Base-by-base conservation (phyloP, 2,113 vertebrate species). In the Petroica traversi region DNA sequence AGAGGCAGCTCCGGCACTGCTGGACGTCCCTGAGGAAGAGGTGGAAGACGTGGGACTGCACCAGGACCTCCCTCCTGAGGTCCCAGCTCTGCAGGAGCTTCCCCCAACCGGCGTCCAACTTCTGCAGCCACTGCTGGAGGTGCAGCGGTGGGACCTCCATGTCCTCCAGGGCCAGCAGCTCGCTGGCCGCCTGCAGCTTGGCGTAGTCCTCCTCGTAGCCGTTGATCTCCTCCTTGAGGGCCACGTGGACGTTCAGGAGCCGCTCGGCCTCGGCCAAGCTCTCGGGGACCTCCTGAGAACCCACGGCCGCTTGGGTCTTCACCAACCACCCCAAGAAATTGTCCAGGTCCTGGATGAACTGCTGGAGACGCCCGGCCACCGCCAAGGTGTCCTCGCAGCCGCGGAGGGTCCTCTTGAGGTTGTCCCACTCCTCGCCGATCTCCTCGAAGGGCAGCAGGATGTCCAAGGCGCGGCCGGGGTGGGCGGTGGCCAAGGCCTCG, bases 51-150 rank as follows among this genome's bases (percentile, higher is more conserved):
- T 99, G 99, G 0, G 99, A 97, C 95, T 99, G 99, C 18, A 99
- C 99, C 93, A 99, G 97, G 12, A 98, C 97, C 19, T 99, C 99
- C 19, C 99, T 95, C 20, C 99, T 93, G 41, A 68, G 96, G 91
- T 99, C 99, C 99, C 99, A 99, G 98, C 99, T 98, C 97, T 98
- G 98, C 55, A 99, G 97, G 59, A 99, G 97, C 86, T 99, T 99
- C 90, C 98, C 99, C 99, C 99, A 99, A 34, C 99, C 99, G 0
- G 99, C 98, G 3, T 99, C 99, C 28, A 99, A 67, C 97, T 99
- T 99, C 82, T 99, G 99, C 51, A 99, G 95, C 99, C 99, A 99
- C 97, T 99, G 98, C 95, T 99, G 99, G 15, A 99, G 97, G 0
- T 99, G 99, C 20, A 99, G 97, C 63, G 96, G 98, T 1, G 99